Percentiles rank a stretch among this genome's conserved stretches.
phyloP scores from a whole-genome alignment of 2,888 invertebrate genomes.

The Rapana venosa region DNA sequence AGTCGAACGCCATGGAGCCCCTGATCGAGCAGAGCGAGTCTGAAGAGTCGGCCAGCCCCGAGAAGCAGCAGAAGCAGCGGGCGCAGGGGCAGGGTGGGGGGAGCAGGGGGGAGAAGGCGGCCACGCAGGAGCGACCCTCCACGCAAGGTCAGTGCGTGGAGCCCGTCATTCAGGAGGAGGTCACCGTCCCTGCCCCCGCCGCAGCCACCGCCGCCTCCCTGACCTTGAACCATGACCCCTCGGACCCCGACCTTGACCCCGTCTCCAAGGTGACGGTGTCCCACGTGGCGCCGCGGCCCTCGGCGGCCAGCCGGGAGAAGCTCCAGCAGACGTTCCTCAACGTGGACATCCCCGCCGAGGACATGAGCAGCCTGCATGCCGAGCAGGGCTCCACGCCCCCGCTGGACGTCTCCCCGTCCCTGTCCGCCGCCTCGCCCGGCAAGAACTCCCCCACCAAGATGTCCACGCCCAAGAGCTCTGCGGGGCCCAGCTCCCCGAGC shows the following conservation, averaged over 20 bases:
- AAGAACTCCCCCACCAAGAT: slow-evolving; percentile 22
- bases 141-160: background rate
- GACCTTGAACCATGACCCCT: background rate
- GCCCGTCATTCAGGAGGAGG: slow-evolving; percentile 29
- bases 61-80: slow-evolving; percentile 14
- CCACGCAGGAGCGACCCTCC: background rate
- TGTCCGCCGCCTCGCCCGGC: slow-evolving; percentile 14
- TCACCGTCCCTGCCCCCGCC: background rate
- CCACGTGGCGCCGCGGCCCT: slow-evolving; percentile 57
- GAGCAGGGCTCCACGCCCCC: slow-evolving; percentile 44
- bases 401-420: slow-evolving; percentile 14
- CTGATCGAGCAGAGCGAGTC: slow-evolving; percentile 57
- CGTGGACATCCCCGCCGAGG: slow-evolving; percentile 67
- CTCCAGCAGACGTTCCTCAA: slow-evolving; percentile 66
- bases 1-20: slow-evolving; percentile 60
- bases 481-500: slow-evolving; percentile 14
- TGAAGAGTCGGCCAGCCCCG: slow-evolving; percentile 44
- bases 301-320: slow-evolving; percentile 57
- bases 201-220: background rate
- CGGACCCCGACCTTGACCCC: background rate
- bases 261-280: slow-evolving; percentile 50
- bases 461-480: slow-evolving; percentile 33
- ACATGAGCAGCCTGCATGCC: slow-evolving; percentile 38
- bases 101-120: too few species aligned
- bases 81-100: background rate